A percentile compares a stretch with the other conserved stretches of the same genome.
Conservation (phyloP, 2,113 vertebrate genomes). For the Aleadryas rufinucha region DNA sequence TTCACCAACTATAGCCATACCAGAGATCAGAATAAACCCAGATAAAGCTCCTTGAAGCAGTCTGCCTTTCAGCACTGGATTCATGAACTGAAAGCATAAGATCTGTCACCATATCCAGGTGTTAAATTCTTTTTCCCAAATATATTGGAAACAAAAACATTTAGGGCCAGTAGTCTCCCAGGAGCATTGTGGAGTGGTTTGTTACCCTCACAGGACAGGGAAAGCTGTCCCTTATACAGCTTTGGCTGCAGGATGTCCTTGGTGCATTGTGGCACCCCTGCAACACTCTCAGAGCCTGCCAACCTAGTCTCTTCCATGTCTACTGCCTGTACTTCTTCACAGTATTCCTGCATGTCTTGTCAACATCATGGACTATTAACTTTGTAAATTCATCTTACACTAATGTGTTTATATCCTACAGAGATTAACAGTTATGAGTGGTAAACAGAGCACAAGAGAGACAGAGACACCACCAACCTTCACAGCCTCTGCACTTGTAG, state of each 20-base stretch:
- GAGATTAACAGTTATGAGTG: fast-evolving
- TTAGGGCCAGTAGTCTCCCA: neutral
- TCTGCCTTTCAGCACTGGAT: neutral
- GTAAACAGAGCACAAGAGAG: neutral
- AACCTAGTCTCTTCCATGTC: neutral
- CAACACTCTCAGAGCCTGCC: neutral
- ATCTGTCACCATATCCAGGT: neutral
- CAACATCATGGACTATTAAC: neutral
- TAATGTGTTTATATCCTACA: neutral
- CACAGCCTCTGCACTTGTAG: neutral
- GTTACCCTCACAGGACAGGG: neutral
- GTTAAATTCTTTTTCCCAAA: neutral
- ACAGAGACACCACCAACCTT: neutral
- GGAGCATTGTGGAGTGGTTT: neutral
- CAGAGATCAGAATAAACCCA: neutral
- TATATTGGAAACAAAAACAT: neutral
- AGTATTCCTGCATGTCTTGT: neutral
- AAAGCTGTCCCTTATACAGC: neutral
- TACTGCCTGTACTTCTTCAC: neutral
- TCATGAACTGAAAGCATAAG: neutral
- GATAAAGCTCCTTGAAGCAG: neutral
- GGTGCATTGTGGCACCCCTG: neutral
- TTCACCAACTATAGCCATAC: neutral
- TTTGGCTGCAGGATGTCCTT: neutral
- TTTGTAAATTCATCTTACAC: neutral